A percentile compares a stretch with the other conserved stretches of the same genome.
These are phyloP conservation scores for Orbicella faveolata DNA, from an alignment of 64 coral and sea anemone genomes.

Conservation along the genomic window DNA sequence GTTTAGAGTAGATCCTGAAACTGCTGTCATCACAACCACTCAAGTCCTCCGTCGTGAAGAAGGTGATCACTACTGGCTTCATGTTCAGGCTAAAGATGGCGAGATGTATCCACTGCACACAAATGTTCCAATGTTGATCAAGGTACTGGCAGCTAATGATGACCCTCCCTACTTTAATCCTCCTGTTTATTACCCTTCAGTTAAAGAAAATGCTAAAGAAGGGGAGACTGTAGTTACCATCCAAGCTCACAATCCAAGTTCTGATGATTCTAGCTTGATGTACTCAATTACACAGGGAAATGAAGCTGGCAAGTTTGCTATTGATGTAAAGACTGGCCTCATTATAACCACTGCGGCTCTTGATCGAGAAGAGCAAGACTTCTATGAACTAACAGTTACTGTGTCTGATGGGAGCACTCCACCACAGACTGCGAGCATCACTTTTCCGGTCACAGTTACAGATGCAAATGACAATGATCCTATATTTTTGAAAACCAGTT, in stretches of 20 bases:
- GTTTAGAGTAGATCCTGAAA: constrained; percentile 73
- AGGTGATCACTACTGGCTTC: constrained; percentile 84
- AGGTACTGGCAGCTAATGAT: constrained; percentile 57
- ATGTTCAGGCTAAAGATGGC: constrained; percentile 85
- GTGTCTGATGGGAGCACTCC: constrained; percentile 53
- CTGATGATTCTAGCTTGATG: constrained; percentile 65
- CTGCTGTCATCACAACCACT: constrained; percentile 52
- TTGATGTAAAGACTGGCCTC: constrained; percentile 62
- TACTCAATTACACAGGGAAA: constrained; percentile 75
- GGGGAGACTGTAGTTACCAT: constrained; percentile 68
- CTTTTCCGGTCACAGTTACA: constrained; percentile 67
- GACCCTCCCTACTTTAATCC: constrained; percentile 82
- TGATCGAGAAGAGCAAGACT: constrained; percentile 46
- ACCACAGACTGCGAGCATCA: constrained; percentile 50
- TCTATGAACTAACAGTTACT: constrained; percentile 56
- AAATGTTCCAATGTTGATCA: constrained; percentile 80
- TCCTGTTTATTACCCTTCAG: constrained; percentile 70
- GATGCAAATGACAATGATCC: constrained; percentile 84
- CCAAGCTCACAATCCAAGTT: constrained; percentile 69
- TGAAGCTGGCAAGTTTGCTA: constrained; percentile 61
- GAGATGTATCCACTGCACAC: constrained; percentile 75
- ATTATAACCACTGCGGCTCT: constrained; percentile 62
- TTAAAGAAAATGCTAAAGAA: constrained; percentile 46
- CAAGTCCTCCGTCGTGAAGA: constrained; percentile 61
- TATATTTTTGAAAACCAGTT: constrained; percentile 25